A percentile compares a stretch with the other conserved stretches of the same genome.
phyloP scores from a whole-genome alignment of 2,888 invertebrate genomes.

The Mesochorus sp. region DNA sequence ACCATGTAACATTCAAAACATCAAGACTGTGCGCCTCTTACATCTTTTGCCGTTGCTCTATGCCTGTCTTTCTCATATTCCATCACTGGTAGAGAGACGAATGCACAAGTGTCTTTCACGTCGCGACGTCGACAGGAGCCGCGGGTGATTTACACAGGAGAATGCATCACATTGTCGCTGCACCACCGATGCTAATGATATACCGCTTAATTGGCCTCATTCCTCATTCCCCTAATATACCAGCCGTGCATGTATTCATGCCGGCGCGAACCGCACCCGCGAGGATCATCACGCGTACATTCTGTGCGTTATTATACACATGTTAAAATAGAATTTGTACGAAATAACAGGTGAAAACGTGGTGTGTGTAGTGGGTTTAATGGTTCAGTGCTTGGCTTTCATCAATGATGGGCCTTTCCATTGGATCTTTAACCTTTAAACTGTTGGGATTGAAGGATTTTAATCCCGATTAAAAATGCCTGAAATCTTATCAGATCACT shows the following conservation, averaged over 20 bases:
- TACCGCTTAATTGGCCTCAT: constrained; percentile 80
- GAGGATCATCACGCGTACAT: constrained; percentile 32
- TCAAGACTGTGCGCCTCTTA: not conserved
- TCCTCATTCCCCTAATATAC: constrained; percentile 72
- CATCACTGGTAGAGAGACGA: not conserved
- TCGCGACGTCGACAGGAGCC: constrained; percentile 64
- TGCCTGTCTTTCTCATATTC: constrained; percentile 7
- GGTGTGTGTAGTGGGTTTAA: not conserved
- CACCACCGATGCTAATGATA: constrained; percentile 77
- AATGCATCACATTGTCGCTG: constrained; percentile 76
- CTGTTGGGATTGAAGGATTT: too few relatives aligned
- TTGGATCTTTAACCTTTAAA: too few relatives aligned
- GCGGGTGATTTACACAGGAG: constrained; percentile 75
- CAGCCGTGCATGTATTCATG: constrained; percentile 37
- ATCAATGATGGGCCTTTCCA: not conserved
- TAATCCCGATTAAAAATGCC: too few relatives aligned
- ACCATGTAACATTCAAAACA: constrained; percentile 3
- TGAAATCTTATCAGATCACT: too few relatives aligned
- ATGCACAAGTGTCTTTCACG: constrained; percentile 45
- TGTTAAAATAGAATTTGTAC: constrained; percentile 45
- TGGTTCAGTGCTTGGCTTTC: not conserved
- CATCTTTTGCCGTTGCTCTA: constrained; percentile 4
- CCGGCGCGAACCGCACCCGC: constrained; percentile 27
- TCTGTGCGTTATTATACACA: constrained; percentile 11
- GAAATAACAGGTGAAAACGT: constrained; percentile 12